Conservation (phyloP, 2,113 vertebrate species). For the Brienomyrus longianalis region DNA sequence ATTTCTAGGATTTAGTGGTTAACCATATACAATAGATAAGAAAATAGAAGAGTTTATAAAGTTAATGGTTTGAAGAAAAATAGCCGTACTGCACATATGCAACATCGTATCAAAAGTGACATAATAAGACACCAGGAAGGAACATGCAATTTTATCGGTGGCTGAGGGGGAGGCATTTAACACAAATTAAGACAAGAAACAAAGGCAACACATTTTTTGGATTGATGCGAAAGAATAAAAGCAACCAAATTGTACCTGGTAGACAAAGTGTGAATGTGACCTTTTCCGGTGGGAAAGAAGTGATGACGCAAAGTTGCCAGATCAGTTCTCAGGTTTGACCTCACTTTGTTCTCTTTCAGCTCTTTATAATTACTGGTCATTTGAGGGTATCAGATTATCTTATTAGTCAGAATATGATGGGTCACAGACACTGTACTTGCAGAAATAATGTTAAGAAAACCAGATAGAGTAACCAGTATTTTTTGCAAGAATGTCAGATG, state of each 20-base stretch:
- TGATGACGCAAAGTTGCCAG: slow-evolving; percentile 26
- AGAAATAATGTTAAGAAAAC: not conserved
- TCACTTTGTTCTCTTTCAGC: slow-evolving; percentile 7
- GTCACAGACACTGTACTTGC: not conserved
- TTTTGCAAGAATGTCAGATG: not conserved
- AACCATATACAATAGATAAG: slow-evolving; percentile 41
- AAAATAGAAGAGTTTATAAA: slow-evolving; percentile 48
- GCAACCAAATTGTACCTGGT: slow-evolving; percentile 5
- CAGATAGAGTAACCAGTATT: not conserved
- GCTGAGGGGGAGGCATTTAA: not conserved
- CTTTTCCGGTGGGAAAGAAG: slow-evolving; percentile 29
- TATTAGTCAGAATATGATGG: not conserved
- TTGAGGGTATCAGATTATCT: not conserved
- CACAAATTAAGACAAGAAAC: not conserved
- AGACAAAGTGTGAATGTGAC: slow-evolving; percentile 49
- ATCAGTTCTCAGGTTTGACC: slow-evolving; percentile 27
- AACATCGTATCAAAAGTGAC: not conserved
- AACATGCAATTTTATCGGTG: not conserved
- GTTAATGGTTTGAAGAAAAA: not conserved
- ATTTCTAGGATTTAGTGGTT: slow-evolving; percentile 35
- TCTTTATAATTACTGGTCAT: not conserved
- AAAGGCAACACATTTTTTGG: not conserved
- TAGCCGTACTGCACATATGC: not conserved
- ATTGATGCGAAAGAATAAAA: not conserved
- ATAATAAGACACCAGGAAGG: not conserved